Base-by-base conservation (phyloP, 2,797 vertebrate genomes). In the Benthosema pterotum region DNA sequence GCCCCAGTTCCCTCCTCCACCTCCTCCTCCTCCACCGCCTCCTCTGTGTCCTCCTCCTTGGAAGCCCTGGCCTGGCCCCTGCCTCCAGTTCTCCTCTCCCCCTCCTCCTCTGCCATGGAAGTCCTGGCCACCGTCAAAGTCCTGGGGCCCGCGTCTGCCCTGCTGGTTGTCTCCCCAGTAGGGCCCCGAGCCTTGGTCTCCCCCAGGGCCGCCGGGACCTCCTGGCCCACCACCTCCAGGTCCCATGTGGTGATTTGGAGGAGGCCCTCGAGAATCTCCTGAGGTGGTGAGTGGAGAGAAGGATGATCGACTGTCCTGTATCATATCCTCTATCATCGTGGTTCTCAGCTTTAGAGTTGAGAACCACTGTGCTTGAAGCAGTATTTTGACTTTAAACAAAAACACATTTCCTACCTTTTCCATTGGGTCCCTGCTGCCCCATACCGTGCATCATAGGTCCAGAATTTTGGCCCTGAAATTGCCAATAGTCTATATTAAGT, bases 201-300 rank as follows among this genome's bases (percentile, higher is more conserved):
- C 92, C 22, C 93, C 89, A 0, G 85, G 82, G 52, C 91, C 84
- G 11, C 86, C 88, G 0, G 85, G 82, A 52, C 91, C 84, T 1
- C 71, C 71, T 0, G 78, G 57, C 91, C 57, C 91, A 92, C n/a
- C 73, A 69, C 59, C 79, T 12, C 93, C 83, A 2, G 57, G 56
- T 1, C 95, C 95, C 92, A 97, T 91, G 89, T 97, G 97, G 85
- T 98, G 96, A 88, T 95, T 99, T 57, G 94, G 91, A 6, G 93
- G 95, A 0, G 94, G 94, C 19, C 97, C 96, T 16, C 96, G 94
- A 59, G 93, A 80, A 53, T 89, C 89, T 72, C 42, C 72, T 69
- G 13, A 16, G 25, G 25, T 15, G 18, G 42, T n/a, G 55, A 28
- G 8, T 12, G 1, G 0, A 17, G 16, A 18, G 28, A 19, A 49